Base-by-base conservation (phyloP, 2,113 vertebrate species). In the Thunnus maccoyii region DNA sequence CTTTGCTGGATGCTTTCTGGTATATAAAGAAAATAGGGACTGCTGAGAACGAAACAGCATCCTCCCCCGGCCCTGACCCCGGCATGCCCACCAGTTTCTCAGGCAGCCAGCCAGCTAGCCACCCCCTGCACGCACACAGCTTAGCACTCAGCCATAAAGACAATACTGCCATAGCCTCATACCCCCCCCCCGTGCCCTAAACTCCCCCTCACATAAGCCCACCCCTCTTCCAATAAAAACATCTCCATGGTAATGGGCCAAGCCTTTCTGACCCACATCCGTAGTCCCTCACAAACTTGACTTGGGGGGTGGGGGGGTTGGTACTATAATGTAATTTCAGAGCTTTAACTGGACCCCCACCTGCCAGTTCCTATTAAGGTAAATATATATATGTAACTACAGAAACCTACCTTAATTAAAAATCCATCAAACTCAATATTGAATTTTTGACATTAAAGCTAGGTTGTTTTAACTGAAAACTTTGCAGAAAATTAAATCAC, bases 191-290 rank as follows among this genome's bases (percentile, higher is more conserved):
- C 56, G 63, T 1, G n/a, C 52, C 18, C 22, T 16, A 8, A 67
- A 73, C 79, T 56, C 78, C 82, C 86, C 80, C 61, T 50, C 75
- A 81, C 25, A 44, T 60, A 85, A 84, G 56, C 86, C 74, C 63
- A 75, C 73, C 70, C 77, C 73, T 80, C 86, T 90, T 87, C 83
- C 80, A 93, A 91, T 87, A 93, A 94, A 90, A 91, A 84, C 85
- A 80, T 95, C 91, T 77, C 93, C 92, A 94, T 95, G 90, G 92
- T 89, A 91, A 95, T 91, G 63, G 88, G 84, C 86, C 90, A 91
- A 94, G 93, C 80, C 76, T 94, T 91, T 86, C 77, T 93, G 87
- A 94, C 94, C 90, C 85, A 86, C 87, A 93, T 93, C 82, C 48
- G 27, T 7, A 18, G 65, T 71, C 82, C 36, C 67, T 83, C 48